Evolutionary conservation across 2,888 invertebrate species (phyloP).

Genomic region (Marasmarcha lunaedactyla): DNA sequence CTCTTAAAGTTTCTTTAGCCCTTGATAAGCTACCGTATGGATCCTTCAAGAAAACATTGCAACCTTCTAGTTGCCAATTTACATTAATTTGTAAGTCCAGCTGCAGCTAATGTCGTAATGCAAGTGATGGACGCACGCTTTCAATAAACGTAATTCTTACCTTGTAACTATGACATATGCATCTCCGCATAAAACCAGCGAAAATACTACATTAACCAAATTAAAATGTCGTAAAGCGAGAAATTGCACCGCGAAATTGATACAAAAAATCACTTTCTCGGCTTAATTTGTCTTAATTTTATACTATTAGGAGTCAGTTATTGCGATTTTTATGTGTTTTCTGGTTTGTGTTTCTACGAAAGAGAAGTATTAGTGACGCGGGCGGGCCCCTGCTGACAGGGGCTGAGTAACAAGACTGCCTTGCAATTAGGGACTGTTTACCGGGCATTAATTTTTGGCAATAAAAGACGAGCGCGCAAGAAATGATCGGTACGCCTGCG

Average conservation of each 20-base stretch:
- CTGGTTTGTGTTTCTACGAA: slow-evolving; percentile 43
- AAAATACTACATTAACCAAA: slow-evolving; percentile 34
- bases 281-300: slow-evolving; percentile 26
- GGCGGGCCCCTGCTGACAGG: slow-evolving; percentile 22
- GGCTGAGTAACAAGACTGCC: slow-evolving; percentile 43
- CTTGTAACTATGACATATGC: background rate
- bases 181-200: background rate
- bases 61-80: slow-evolving; percentile 4
- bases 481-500: slow-evolving; percentile 59
- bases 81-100: background rate
- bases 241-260: slow-evolving; percentile 27
- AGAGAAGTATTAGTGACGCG: slow-evolving; percentile 36
- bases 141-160: background rate
- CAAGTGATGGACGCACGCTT: background rate
- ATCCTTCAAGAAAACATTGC: slow-evolving; percentile 6
- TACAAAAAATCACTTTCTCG: slow-evolving; percentile 32
- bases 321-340: slow-evolving; percentile 44
- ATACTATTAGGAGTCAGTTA: slow-evolving; percentile 49
- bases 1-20: slow-evolving; percentile 18
- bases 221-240: slow-evolving; percentile 48
- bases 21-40: slow-evolving; percentile 10
- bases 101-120: background rate
- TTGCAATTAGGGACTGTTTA: slow-evolving; percentile 65
- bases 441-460: slow-evolving; percentile 70
- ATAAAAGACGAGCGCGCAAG: slow-evolving; percentile 62